Base-by-base conservation (phyloP, 2,888 invertebrate genomes). In the Pyrrhia umbra region DNA sequence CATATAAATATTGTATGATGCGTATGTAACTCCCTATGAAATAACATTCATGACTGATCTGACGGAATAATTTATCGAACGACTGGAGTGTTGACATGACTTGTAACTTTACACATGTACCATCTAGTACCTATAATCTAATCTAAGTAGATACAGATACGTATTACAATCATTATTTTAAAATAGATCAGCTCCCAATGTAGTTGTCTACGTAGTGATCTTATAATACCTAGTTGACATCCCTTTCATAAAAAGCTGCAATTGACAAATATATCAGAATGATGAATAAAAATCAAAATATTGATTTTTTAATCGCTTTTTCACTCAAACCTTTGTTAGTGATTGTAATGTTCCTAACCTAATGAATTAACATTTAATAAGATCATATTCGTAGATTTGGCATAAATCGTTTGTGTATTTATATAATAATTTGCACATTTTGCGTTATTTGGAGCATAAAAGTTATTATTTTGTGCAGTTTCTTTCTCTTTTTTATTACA, bases 181-280 rank as follows among this genome's bases (percentile, higher is more conserved):
- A 70, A 52, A 58, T 65, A 54, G 43, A 34, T 52, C 39, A 34
- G 25, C 56, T 67, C 56, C 55, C 66, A 65, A 66, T 67, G 68
- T 49, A 74, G 69, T 68, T 68, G 66, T 69, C 74, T 80, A 81
- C 75, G 68, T 79, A 68, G 59, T 75, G 75, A 79, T 72, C 67
- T 79, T 80, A 79, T 58, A 61, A 63, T 70, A 75, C 52, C 63
- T 79, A 79, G 49, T 46, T 49, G 58, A 68, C 71, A 72, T 63
- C 75, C 68, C 66, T 69, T 74, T 73, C 42, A 55, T 68, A 67
- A 63, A 65, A 68, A 74, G 66, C 71, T 81, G 82, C 74, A 86
- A 86, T 86, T 86, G 86, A 86, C 86, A 75, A 80, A 77, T 82
- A 79, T 70, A 72, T 70, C 60, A 67, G 72, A 66, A 75, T 65